Conservation (phyloP, 2,888 invertebrate species). For the Andrena hattorfiana region DNA sequence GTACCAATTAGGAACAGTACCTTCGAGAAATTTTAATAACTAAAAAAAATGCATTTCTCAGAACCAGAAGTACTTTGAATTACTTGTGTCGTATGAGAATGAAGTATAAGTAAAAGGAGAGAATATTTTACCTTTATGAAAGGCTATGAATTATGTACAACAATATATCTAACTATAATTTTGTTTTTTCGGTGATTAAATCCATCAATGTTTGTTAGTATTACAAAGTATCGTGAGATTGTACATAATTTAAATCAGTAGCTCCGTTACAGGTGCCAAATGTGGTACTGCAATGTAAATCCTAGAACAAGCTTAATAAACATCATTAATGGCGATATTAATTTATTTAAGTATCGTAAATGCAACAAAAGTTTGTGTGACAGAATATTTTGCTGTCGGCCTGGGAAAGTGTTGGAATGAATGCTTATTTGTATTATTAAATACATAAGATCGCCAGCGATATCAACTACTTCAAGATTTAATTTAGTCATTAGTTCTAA, state of each 20-base stretch:
- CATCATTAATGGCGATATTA: conserved; percentile 66
- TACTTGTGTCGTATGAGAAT: conserved; percentile 22
- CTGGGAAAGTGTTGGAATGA: conserved; percentile 79
- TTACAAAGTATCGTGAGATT: conserved; percentile 33
- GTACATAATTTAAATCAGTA: conserved; percentile 33
- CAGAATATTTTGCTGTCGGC: conserved; percentile 67
- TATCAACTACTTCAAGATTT: conserved; percentile 75
- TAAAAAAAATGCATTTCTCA: conserved; percentile 17
- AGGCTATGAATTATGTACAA: conserved; percentile 68
- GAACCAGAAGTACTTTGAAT: conserved; percentile 14
- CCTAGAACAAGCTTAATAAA: conserved; percentile 55
- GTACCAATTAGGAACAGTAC: conserved; percentile 29
- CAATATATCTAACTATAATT: conserved; percentile 61
- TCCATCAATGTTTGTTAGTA: conserved; percentile 40
- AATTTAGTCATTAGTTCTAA: conserved; percentile 75
- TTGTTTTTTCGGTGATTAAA: conserved; percentile 34
- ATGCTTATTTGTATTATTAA: conserved; percentile 78
- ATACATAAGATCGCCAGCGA: conserved; percentile 83
- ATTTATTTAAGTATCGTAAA: conserved; percentile 78
- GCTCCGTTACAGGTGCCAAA: conserved; percentile 27
- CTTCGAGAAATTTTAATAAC: conserved; percentile 21
- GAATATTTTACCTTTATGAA: conserved; percentile 52
- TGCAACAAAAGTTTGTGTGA: conserved; percentile 76
- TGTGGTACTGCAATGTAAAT: conserved; percentile 43
- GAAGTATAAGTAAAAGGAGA: conserved; percentile 34